Percentiles rank a stretch among this genome's conserved stretches.
These are phyloP conservation scores for Rhinopomastus cyanomelas DNA, from an alignment of 2,113 vertebrate species.

Conservation along the genomic window DNA sequence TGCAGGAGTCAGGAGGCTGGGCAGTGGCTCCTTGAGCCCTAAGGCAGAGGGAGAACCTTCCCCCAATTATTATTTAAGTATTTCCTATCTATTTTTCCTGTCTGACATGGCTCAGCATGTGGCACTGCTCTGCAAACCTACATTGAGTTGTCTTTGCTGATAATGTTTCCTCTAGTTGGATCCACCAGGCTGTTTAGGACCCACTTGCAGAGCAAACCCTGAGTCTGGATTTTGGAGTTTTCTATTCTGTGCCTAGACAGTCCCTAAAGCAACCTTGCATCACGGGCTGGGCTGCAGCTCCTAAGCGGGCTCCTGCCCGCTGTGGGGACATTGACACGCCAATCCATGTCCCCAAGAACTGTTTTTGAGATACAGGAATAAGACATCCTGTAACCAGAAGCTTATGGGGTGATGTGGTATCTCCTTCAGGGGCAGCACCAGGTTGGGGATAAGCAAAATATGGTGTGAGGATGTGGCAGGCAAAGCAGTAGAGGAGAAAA, in stretches of 20 bases:
- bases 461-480: neutral
- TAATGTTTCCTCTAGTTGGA: neutral
- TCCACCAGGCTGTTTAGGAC: neutral
- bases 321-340: too few species aligned
- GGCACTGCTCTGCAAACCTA: neutral
- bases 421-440: neutral
- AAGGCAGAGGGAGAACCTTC: neutral
- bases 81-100: neutral
- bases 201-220: neutral
- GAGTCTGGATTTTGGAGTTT: neutral
- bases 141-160: neutral
- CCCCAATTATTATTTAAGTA: neutral
- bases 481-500: neutral
- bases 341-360: too few species aligned
- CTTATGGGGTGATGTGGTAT: neutral
- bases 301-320: neutral
- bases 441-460: accelerated
- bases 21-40: too few species aligned
- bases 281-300: neutral
- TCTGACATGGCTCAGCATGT: neutral
- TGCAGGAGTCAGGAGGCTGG: accelerated
- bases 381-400: accelerated
- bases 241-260: neutral
- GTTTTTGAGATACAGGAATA: neutral
- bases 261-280: neutral